These are phyloP conservation scores for Channa striata DNA, from an alignment of 2,797 vertebrate species.

Conservation along the genomic window DNA sequence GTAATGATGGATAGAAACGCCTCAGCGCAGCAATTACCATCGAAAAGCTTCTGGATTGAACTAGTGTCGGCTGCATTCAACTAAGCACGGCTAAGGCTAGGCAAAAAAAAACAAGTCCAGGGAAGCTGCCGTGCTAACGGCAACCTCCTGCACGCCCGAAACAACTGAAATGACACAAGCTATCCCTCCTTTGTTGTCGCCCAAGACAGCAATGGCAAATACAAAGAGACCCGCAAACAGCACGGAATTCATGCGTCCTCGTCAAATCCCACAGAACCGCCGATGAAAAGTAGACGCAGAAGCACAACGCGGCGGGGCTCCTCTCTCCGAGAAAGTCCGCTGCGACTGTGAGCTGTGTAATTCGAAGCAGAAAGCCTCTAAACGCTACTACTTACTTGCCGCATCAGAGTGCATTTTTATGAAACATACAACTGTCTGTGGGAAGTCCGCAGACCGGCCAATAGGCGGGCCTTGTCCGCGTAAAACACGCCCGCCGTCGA, in stretches of 20 bases:
- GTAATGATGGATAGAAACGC: conserved; percentile 21
- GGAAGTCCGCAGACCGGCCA: conserved; percentile 89
- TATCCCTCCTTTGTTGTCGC: conserved; percentile 80
- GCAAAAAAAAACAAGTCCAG: conserved; percentile 24
- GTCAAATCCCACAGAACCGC: conserved; percentile 61
- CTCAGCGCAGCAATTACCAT: conserved; percentile 58
- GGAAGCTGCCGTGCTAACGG: conserved; percentile 5
- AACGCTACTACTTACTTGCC: conserved; percentile 94
- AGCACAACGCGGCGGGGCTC: conserved; percentile 25
- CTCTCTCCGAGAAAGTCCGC: conserved; percentile 3
- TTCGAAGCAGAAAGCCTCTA: conserved; percentile 51
- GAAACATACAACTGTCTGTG: conserved; percentile 91
- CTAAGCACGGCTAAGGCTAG: conserved; percentile 25
- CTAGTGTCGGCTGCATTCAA: conserved; percentile 44
- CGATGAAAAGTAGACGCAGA: conserved; percentile 42
- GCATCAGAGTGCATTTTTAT: conserved; percentile 99
- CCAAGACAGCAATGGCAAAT: conserved; percentile 75
- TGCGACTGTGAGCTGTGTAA: not conserved
- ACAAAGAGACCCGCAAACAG: conserved; percentile 81
- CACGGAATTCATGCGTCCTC: conserved; percentile 67
- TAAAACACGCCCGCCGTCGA: conserved; percentile 65
- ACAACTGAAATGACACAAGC: conserved; percentile 52
- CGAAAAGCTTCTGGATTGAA: conserved; percentile 51
- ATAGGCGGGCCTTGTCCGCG: conserved; percentile 80
- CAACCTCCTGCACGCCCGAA: conserved; percentile 8